These are phyloP conservation scores for Malacoraja senta DNA, from an alignment of 2,797 vertebrate genomes.

Conservation along the genomic window DNA sequence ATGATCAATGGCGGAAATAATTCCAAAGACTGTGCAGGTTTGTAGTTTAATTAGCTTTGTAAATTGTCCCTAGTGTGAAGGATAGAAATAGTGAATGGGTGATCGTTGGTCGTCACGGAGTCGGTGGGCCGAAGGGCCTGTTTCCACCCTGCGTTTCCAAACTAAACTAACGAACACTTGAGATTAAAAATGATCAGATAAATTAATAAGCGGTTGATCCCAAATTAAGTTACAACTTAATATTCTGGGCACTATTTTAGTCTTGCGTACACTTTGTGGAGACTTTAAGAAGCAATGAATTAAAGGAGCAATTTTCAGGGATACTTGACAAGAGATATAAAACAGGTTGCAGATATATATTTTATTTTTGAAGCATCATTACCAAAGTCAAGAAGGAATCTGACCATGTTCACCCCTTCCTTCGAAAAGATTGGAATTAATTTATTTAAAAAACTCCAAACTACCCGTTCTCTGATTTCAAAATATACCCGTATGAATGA, in stretches of 20 bases:
- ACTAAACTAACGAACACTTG: too few species aligned
- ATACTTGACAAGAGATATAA: not conserved
- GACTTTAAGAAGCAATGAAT: not conserved
- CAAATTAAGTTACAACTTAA: not conserved
- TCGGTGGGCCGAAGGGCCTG: too few species aligned
- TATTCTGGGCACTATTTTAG: not conserved
- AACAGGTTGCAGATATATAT: not conserved
- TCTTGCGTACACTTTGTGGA: too few species aligned
- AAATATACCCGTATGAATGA: not conserved
- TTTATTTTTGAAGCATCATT: not conserved
- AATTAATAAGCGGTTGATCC: not conserved
- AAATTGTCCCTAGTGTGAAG: too few species aligned
- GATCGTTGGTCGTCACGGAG: too few species aligned
- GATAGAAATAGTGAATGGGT: too few species aligned
- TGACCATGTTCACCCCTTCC: not conserved
- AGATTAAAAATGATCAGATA: not conserved
- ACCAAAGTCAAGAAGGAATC: not conserved
- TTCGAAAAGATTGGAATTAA: not conserved
- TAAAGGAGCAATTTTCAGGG: not conserved
- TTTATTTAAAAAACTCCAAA: not conserved
- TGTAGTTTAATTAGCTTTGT: too few species aligned
- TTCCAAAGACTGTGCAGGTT: too few species aligned
- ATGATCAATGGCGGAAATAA: too few species aligned
- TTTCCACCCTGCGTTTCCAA: too few species aligned
- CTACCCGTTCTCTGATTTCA: not conserved